Conservation (phyloP, 2,888 invertebrate species). For the Fissipunctia ypsillon region DNA sequence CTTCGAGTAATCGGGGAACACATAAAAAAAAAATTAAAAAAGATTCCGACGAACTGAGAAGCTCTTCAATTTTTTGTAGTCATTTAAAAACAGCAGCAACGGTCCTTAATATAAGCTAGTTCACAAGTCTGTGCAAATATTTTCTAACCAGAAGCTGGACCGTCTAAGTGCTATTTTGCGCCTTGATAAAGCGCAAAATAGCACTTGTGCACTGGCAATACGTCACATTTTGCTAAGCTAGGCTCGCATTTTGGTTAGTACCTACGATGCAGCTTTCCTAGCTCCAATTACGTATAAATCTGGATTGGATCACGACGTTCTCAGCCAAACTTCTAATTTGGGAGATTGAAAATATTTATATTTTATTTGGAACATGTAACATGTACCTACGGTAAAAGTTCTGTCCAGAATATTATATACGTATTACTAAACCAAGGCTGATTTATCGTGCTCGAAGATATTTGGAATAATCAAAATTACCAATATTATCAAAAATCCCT, state of each 20-base stretch:
- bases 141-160: constrained; percentile 13
- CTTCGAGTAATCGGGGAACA: no score
- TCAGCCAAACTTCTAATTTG: constrained; percentile 33
- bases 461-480: no score
- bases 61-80: no score
- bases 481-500: not conserved
- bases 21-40: no score
- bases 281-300: constrained; percentile 49
- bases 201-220: no score
- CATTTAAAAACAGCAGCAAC: not conserved
- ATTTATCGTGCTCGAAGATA: not conserved
- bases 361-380: constrained; percentile 11
- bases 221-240: constrained; percentile 32
- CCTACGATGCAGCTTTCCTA: constrained; percentile 8
- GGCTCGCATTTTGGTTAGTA: constrained; percentile 37
- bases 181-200: no score
- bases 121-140: constrained; percentile 36
- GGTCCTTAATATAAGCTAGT: constrained; percentile 5
- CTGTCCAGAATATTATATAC: not conserved
- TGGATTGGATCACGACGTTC: constrained; percentile 24
- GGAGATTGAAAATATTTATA: constrained; percentile 7
- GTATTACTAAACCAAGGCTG: not conserved
- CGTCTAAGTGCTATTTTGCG: constrained; percentile 38
- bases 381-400: not conserved
- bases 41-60: no score